Evolutionary conservation across 2,113 vertebrate genomes (phyloP), one percentile per base, ranked within the genome.

Genomic region (Coryphaenoides rupestris): DNA sequence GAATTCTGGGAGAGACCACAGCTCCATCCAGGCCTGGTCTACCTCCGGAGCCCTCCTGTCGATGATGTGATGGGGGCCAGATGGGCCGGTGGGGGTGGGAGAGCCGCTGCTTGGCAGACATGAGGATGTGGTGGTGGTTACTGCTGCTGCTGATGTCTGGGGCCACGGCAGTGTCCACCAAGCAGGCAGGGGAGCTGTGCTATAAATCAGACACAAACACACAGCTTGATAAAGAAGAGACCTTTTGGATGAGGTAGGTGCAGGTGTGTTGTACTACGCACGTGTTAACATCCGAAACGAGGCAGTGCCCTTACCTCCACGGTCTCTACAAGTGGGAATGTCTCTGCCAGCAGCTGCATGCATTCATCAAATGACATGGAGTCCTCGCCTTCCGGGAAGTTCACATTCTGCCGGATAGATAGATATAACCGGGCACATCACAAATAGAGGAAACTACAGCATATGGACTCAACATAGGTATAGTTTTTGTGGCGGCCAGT

Each of bases 21-120:
- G 80, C 88, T 99, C 97, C 87, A 97, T 93, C 97, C 95, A 99
- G 19, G 95, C 93, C 84, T 96, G 91, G 60, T 99, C 95, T 85
- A 98, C 84, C 75, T 95, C 94, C 58, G 92, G 90, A 69, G 89
- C 80, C 61, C 84, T 87, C 69, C 89, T 91, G 65, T 86, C n/a
- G 55, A 82, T 50, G 46, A 75, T 33, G 86, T 63, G 65, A 68
- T 72, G 65, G 87, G 81, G 58, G 91, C 66, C 63, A 86, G 73
- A 65, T 79, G 57, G 21, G 84, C 76, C 53, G 83, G 86, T 15
- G 80, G 69, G 63, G 86, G 67, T 47, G 83, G 84, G 49, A 81
- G n/a, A n/a, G n/a, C n/a, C n/a, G 70, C 46, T 87, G 91, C 74
- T 90, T 83, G 22, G 92, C 80, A n/a, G 89, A 82, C 84, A 81